These are phyloP conservation scores for Ferdinandea cuprea DNA, from an alignment of 2,888 invertebrate genomes.

Conservation along the genomic window DNA sequence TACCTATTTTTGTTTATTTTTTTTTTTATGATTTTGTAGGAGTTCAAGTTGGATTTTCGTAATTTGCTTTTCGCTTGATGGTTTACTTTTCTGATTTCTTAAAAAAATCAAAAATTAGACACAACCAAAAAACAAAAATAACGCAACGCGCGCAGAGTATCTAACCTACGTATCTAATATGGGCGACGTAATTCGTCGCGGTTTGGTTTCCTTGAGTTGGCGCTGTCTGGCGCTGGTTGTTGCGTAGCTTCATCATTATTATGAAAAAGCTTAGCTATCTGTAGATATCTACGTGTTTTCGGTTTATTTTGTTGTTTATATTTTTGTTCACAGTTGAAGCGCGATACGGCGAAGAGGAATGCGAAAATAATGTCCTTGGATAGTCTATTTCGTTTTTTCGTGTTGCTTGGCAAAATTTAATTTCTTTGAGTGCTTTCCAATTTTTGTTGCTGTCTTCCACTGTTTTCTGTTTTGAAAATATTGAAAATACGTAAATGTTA, in stretches of 20 bases:
- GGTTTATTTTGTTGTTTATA: slow-evolving; percentile 10
- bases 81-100: neutral
- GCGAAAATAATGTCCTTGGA: slow-evolving; percentile 53
- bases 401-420: neutral
- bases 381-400: slow-evolving; percentile 35
- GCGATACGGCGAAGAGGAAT: slow-evolving; percentile 21
- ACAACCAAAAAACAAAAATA: slow-evolving; percentile 2
- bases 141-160: slow-evolving; percentile 12
- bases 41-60: slow-evolving; percentile 1
- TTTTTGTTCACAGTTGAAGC: slow-evolving; percentile 9
- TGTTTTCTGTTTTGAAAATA: slow-evolving; percentile 1
- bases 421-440: slow-evolving; percentile 15
- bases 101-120: neutral
- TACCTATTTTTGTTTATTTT: neutral
- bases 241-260: slow-evolving; percentile 55
- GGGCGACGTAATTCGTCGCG: slow-evolving; percentile 51
- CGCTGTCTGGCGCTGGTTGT: slow-evolving; percentile 41
- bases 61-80: slow-evolving; percentile 26
- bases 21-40: too few species aligned
- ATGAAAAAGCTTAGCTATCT: slow-evolving; percentile 13
- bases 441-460: neutral
- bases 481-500: slow-evolving; percentile 3
- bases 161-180: too few species aligned
- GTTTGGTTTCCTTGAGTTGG: slow-evolving; percentile 68
- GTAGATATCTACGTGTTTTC: slow-evolving; percentile 2